Evolutionary conservation across 2,113 vertebrate species (phyloP).

Genomic region (Anthoscopus minutus): DNA sequence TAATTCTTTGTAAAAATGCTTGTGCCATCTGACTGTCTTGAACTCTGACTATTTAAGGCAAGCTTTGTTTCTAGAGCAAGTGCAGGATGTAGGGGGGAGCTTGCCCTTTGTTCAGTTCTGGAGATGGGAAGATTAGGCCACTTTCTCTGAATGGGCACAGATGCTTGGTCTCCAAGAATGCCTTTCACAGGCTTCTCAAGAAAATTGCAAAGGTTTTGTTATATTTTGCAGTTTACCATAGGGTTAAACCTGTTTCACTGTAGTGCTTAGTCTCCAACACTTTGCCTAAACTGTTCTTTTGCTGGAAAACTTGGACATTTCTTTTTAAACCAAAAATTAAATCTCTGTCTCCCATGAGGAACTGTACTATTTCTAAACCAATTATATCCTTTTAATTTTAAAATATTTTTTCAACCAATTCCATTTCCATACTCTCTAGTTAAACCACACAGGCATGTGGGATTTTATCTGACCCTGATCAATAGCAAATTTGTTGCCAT

Average conservation of each 20-base stretch:
- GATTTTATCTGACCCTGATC: neutral
- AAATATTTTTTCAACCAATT: neutral
- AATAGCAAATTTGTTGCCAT: neutral
- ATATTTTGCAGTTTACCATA: neutral
- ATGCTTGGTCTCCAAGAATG: neutral
- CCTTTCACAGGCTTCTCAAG: neutral
- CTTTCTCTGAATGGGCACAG: neutral
- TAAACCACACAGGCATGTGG: neutral
- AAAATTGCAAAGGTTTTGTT: neutral
- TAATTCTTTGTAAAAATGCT: constrained; percentile 1
- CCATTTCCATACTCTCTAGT: neutral
- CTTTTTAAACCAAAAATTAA: neutral
- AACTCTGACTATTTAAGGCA: neutral
- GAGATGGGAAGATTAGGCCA: neutral
- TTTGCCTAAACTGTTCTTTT: neutral
- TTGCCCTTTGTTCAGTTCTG: neutral
- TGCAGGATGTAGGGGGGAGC: neutral
- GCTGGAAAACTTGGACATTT: neutral
- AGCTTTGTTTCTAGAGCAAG: neutral
- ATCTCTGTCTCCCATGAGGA: neutral
- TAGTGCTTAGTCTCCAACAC: neutral
- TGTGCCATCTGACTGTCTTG: neutral
- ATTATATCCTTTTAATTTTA: neutral
- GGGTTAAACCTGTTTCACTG: neutral
- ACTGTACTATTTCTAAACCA: neutral